Evolutionary conservation across 1,140 invertebrate genomes (phyloP), one percentile per base, ranked within the genome.

Genomic region (Phymorhynchus buccinoides): DNA sequence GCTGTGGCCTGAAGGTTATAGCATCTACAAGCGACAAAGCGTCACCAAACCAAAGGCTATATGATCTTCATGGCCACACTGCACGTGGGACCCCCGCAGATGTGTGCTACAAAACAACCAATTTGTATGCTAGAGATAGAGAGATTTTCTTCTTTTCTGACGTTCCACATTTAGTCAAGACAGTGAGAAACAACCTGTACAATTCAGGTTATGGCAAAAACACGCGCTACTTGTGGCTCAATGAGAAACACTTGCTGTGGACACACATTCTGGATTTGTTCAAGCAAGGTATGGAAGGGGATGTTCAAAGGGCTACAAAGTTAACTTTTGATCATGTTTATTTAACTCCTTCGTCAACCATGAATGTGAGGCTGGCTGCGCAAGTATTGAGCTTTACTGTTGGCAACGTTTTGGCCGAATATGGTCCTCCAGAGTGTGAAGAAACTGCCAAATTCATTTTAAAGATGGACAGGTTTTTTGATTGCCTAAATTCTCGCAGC

Each of bases 1-100:
- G n/a, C 1, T 83, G 82, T 41, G 44, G 44, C 3, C 41, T 83
- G 22, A 83, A 83, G 27, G 82, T 75, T 18, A 82, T 82, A 14
- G 79, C 79, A 4, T 80, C 44, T 1, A 80, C 79, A 3, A 42
- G 39, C 44, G 41, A 78, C 75, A 78, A 78, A 27, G 75, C 75
- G 4, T 71, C 83, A 3, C 83, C 82, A 12, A 86, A 86, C 52
- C 83, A 73, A 41, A 37, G 42, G 9, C 68, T 86, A 22, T 80
- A 80, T 66, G 37, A 78, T n/a, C n/a, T 86, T 3, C 86, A 86
- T 56, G 22, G 22, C n/a, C n/a, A n/a, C n/a, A n/a, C n/a, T n/a
- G n/a, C n/a, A 52, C 12, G 48, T 52, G 48, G 22, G 48, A n/a
- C n/a, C n/a, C n/a, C n/a, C n/a, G 56, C 6, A 4, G 52, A 68